Evolutionary conservation across 1,140 invertebrate species (phyloP).

Genomic region (Drosophila murphyi): DNA sequence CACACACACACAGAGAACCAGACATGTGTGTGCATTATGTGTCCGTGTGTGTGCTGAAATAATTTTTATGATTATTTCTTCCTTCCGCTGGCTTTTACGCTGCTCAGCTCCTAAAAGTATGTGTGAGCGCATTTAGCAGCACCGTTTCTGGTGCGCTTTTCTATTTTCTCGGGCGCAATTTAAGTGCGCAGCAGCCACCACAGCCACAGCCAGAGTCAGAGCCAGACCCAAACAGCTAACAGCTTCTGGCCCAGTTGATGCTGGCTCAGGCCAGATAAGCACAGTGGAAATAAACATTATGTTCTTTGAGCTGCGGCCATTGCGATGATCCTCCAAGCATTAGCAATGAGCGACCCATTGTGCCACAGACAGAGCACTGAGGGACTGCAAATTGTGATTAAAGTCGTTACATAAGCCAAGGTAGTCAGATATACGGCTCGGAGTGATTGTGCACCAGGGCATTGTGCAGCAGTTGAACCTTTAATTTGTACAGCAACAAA

Average conservation of each 20-base stretch:
- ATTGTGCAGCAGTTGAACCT: neutral
- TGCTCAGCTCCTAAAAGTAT: constrained; percentile 58
- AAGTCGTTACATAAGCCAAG: neutral
- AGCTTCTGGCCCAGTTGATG: constrained; percentile 22
- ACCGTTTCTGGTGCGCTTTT: constrained; percentile 54
- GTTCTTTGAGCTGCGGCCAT: constrained; percentile 41
- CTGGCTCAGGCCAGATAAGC: constrained; percentile 69
- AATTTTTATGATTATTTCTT: constrained; percentile 84
- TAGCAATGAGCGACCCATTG: constrained; percentile 38
- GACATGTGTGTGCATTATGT: constrained; percentile 37
- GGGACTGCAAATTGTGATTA: constrained; percentile 7
- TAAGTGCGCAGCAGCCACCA: constrained; percentile 46
- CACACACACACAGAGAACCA: constrained; percentile 30
- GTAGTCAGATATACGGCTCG: neutral
- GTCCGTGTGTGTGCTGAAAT: constrained; percentile 65
- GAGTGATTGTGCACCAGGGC: neutral
- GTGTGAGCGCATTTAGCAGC: constrained; percentile 48
- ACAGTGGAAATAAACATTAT: constrained; percentile 79
- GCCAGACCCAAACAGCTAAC: constrained; percentile 13
- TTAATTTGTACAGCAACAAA: neutral
- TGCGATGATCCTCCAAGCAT: constrained; percentile 56
- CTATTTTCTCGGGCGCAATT: constrained; percentile 66
- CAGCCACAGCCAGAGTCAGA: neutral
- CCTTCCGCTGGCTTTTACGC: constrained; percentile 67
- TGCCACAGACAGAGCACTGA: neutral